A percentile compares a stretch with the other conserved stretches of the same genome.
Evolutionary conservation across 2,888 invertebrate species (phyloP).

Genomic region (Amphimallon solstitiale): DNA sequence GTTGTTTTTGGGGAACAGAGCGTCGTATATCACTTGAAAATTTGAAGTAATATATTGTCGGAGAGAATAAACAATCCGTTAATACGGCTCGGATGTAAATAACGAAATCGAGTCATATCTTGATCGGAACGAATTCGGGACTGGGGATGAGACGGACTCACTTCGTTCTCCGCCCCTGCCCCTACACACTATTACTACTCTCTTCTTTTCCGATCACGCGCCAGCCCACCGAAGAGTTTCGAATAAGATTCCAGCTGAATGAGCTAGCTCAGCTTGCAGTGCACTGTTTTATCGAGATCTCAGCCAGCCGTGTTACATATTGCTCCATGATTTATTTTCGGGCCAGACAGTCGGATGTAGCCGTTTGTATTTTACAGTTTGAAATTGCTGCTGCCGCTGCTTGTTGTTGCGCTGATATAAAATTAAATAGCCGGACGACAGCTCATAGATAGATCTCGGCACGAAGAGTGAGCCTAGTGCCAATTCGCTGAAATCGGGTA

Average conservation of each 20-base stretch:
- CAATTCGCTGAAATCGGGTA: too few relatives aligned
- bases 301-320: constrained; percentile 2
- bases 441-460: too few relatives aligned
- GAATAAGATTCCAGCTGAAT: constrained; percentile 6
- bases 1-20: neutral
- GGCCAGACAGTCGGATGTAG: too few relatives aligned
- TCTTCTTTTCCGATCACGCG: too few relatives aligned
- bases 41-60: constrained; percentile 26
- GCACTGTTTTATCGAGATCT: constrained; percentile 9
- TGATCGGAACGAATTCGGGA: constrained; percentile 5
- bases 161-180: too few relatives aligned
- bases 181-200: too few relatives aligned
- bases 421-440: too few relatives aligned
- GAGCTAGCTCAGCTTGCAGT: neutral
- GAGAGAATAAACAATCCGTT: constrained; percentile 27
- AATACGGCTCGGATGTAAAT: constrained; percentile 27
- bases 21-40: constrained; percentile 29
- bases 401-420: too few relatives aligned
- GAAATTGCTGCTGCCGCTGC: too few relatives aligned
- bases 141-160: neutral
- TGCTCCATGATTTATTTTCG: constrained; percentile 10
- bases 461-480: too few relatives aligned
- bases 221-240: neutral
- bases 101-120: constrained; percentile 31
- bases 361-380: too few relatives aligned